Evolutionary conservation across 2,797 vertebrate species (phyloP).

Genomic region (Poecilia wingei): DNA sequence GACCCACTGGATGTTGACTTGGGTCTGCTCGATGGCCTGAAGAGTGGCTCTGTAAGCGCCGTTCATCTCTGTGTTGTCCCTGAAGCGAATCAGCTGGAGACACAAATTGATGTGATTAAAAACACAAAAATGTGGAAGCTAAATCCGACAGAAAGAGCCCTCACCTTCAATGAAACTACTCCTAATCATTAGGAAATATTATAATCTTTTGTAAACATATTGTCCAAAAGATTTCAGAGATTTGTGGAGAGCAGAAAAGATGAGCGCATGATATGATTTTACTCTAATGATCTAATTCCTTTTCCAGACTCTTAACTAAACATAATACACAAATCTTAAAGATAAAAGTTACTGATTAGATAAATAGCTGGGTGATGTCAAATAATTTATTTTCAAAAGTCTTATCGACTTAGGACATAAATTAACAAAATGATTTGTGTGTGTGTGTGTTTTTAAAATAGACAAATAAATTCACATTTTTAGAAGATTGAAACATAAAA

Average conservation of each 20-base stretch:
- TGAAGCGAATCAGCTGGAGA: constrained; percentile 83
- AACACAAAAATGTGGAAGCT: background rate
- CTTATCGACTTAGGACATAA: background rate
- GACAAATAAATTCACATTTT: background rate
- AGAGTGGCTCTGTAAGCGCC: background rate
- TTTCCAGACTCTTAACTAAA: background rate
- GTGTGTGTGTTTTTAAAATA: background rate
- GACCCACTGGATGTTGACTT: constrained; percentile 91
- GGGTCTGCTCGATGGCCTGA: constrained; percentile 84
- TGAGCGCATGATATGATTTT: background rate
- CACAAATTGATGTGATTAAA: constrained; percentile 2
- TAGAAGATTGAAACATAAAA: background rate
- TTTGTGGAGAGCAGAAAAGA: background rate
- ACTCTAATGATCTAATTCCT: background rate
- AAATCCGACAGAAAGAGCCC: background rate
- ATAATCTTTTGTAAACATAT: background rate
- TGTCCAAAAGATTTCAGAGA: background rate
- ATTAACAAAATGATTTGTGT: background rate
- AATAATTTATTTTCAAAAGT: background rate
- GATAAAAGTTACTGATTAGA: background rate
- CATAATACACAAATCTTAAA: background rate
- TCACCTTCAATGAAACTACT: background rate
- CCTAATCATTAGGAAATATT: background rate
- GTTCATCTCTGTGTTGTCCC: constrained; percentile 44
- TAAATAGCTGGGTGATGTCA: background rate